Evolutionary conservation across 2,888 invertebrate species (phyloP), one percentile per base, ranked within the genome.

Genomic region (Agriotes lineatus): DNA sequence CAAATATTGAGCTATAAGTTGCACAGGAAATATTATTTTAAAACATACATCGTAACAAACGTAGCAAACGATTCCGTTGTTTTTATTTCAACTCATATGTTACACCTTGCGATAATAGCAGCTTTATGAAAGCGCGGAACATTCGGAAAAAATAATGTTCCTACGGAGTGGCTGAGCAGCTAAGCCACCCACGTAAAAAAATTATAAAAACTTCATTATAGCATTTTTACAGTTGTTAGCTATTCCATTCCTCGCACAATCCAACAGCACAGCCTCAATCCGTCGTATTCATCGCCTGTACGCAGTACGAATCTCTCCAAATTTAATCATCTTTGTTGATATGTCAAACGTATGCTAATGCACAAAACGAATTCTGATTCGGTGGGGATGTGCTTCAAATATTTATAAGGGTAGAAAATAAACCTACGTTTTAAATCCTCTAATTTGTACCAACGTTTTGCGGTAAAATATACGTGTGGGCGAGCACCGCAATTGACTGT

Each of bases 301-400:
- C 33, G 1, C 19, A 25, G 30, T 33, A 9, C 9, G 33, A 33
- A 52, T 9, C 33, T 18, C 10, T 35, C 10, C 16, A 52, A 52
- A 52, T 52, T 52, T 52, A 52, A 33, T 52, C 52, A 52, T 52
- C 16, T n/a, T 33, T 33, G 25, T 50, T 50, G 50, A 50, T 50
- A 25, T 50, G 52, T 52, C 52, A 52, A 52, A 52, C 22, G 33
- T 12, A 30, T 33, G 52, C 14, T 25, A 52, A 52, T 52, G 18
- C 25, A n/a, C 10, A 30, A 33, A 52, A 33, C 25, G 33, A 52
- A 18, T 33, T 52, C 33, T 16, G 12, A 18, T 52, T 52, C 18
- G 52, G 25, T 33, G 33, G 25, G 52, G 10, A 12, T 25, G 25
- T 7, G 25, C 50, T 16, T 5, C 30, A 50, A 30, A 50, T 50